Conservation (phyloP, 1,140 invertebrate species). For the Nylanderia fulva region DNA sequence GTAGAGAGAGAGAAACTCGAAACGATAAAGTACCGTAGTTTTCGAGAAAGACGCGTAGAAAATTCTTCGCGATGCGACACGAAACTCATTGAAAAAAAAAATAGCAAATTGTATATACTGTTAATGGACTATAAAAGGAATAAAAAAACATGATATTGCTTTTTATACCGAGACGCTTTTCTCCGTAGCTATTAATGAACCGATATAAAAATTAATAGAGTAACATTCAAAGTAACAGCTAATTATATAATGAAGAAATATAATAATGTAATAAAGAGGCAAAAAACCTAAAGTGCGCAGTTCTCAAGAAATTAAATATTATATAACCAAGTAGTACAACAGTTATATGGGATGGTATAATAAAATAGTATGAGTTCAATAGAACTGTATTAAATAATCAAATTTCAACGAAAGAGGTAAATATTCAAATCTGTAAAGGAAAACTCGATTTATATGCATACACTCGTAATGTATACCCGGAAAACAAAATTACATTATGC, state of each 20-base stretch:
- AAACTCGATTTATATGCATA: constrained; percentile 13
- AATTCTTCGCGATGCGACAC: not conserved
- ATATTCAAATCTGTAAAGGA: not conserved
- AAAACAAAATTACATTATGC: constrained; percentile 34
- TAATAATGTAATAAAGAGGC: not conserved
- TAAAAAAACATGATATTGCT: not conserved
- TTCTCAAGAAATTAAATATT: not conserved
- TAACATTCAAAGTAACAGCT: no score
- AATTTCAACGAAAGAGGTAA: constrained; percentile 3
- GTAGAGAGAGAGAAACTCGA: not conserved
- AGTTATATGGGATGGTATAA: no score
- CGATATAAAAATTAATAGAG: not conserved
- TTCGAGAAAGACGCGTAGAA: not conserved
- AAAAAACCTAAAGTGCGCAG: not conserved
- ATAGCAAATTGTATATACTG: not conserved
- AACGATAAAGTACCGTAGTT: not conserved
- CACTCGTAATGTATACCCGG: not conserved
- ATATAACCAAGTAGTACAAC: not conserved
- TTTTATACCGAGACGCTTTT: not conserved
- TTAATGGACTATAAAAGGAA: not conserved
- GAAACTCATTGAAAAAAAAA: not conserved
- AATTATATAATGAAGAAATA: not conserved
- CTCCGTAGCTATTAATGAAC: not conserved
- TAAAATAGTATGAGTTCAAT: no score
- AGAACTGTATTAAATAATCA: not conserved